Conservation (phyloP, 2,797 vertebrate genomes). For the Falco cherrug region DNA sequence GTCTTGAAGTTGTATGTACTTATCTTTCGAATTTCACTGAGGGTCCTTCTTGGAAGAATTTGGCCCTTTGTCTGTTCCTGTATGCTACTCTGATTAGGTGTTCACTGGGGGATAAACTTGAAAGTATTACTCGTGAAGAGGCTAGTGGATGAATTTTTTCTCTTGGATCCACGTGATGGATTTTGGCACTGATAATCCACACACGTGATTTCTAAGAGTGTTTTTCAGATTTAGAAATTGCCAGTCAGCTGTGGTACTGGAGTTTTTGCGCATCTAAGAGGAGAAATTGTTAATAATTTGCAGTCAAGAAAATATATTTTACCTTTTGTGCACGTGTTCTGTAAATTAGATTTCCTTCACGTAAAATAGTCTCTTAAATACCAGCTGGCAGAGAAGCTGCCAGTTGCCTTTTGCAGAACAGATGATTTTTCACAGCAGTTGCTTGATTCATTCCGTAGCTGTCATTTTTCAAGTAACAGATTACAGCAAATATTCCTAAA, state of each 20-base stretch:
- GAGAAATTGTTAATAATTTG: not conserved
- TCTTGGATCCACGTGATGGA: not conserved
- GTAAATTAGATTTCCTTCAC: conserved; percentile 2
- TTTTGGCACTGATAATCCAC: not conserved
- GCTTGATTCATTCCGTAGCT: conserved; percentile 23
- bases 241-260: not conserved
- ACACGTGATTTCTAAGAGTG: not conserved
- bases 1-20: not conserved
- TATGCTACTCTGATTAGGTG: not conserved
- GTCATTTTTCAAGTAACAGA: conserved; percentile 20
- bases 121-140: not conserved
- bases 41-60: not conserved
- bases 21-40: not conserved
- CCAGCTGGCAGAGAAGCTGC: conserved; percentile 11
- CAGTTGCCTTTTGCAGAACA: conserved; percentile 26
- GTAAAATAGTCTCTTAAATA: conserved; percentile 18
- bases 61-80: not conserved
- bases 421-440: conserved; percentile 35
- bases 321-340: not conserved
- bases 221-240: not conserved
- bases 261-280: not conserved
- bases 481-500: not conserved
- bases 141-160: not conserved
- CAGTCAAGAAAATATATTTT: not conserved
- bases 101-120: not conserved